phyloP scores from a whole-genome alignment of 2,888 invertebrate species.

The Podabrus alpinus region DNA sequence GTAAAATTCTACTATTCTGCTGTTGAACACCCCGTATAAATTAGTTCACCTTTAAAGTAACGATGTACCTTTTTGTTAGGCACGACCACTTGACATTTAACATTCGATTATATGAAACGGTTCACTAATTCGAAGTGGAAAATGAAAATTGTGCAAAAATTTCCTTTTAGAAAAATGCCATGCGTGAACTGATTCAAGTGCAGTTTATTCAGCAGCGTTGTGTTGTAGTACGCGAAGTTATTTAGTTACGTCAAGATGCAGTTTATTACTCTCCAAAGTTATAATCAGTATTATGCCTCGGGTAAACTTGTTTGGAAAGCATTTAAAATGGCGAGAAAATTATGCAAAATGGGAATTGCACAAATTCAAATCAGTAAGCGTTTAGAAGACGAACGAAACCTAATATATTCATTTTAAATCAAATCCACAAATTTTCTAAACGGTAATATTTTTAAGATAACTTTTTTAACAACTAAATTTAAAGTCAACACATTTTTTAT shows the following conservation, averaged over 20 bases:
- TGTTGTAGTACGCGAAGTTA: not conserved
- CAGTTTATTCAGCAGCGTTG: not conserved
- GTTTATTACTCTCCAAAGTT: not conserved
- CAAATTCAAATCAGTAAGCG: not conserved
- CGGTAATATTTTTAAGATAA: not conserved
- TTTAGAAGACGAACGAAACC: not conserved
- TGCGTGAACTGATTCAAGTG: conserved; percentile 8
- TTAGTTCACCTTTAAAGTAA: not conserved
- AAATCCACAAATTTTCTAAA: not conserved
- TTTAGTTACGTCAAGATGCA: conserved; percentile 5
- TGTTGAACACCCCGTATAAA: not conserved
- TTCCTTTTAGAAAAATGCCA: conserved; percentile 1
- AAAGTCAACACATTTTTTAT: not conserved
- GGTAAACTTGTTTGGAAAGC: conserved; percentile 2
- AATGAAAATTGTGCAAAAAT: not conserved
- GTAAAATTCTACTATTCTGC: no score
- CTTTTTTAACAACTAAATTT: not conserved
- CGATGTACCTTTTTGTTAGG: not conserved
- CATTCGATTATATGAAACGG: not conserved
- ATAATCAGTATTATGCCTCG: conserved; percentile 1
- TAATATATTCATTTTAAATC: not conserved
- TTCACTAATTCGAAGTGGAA: not conserved
- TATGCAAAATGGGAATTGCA: conserved; percentile 11
- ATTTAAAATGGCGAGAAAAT: not conserved
- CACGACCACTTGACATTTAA: not conserved